Conservation (phyloP, 2,888 invertebrate species). For the Sepiola atlantica region DNA sequence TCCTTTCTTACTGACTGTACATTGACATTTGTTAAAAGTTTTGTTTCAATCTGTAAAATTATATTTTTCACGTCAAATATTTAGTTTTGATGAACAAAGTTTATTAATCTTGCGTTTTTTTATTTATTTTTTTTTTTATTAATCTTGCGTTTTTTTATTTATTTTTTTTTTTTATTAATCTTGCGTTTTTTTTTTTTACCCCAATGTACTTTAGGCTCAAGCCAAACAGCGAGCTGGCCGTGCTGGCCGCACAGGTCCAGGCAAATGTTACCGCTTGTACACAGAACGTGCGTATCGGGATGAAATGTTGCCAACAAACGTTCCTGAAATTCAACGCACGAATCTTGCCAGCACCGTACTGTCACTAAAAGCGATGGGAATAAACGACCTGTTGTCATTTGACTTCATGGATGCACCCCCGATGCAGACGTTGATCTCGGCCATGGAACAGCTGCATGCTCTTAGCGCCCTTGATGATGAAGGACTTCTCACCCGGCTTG, state of each 20-base stretch:
- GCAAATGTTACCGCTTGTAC: slow-evolving; percentile 96
- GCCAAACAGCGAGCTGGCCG: slow-evolving; percentile 97
- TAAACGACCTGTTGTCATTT: slow-evolving; percentile 97
- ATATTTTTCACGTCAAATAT: too few species aligned
- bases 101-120: too few species aligned
- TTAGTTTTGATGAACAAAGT: too few species aligned
- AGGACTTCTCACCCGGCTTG: slow-evolving; percentile 78
- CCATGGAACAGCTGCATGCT: slow-evolving; percentile 96
- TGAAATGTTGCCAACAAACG: slow-evolving; percentile 88
- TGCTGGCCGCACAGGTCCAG: slow-evolving; percentile 97
- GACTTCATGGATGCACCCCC: slow-evolving; percentile 99
- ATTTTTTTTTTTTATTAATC: too few species aligned
- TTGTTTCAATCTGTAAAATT: too few species aligned
- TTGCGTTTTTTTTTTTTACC: too few species aligned
- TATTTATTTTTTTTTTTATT: too few species aligned
- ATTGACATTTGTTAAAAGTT: too few species aligned
- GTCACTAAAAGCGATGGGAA: slow-evolving; percentile 99
- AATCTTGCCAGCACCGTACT: slow-evolving; percentile 96
- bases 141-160: too few species aligned
- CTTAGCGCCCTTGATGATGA: slow-evolving; percentile 94
- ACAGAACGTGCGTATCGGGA: slow-evolving; percentile 98
- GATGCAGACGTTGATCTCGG: slow-evolving; percentile 97
- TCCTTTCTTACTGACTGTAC: too few species aligned
- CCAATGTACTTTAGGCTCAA: slow-evolving; percentile 81
- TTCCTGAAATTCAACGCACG: slow-evolving; percentile 98